Base-by-base conservation (phyloP, 2,113 vertebrate species). In the Ctenodactylus gundi region DNA sequence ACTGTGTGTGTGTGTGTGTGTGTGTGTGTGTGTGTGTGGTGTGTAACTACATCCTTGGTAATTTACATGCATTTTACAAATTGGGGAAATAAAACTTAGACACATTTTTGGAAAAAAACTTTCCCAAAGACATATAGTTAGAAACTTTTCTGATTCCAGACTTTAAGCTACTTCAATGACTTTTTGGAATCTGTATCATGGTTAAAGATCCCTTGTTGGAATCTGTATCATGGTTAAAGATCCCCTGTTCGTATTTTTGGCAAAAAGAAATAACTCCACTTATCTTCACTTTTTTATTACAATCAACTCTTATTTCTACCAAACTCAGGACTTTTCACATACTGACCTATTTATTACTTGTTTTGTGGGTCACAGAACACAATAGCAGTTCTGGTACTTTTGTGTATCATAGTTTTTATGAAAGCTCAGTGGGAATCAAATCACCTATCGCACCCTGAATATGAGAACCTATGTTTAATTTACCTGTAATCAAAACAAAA, bases 281-380 rank as follows among this genome's bases (percentile, higher is more conserved):
- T 93, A 51, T 25, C 27, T 82, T 82, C 70, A 82, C 64, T 87
- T 75, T 76, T 80, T 81, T 76, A 78, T 68, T 67, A 82, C 94
- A 93, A 21, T 18, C 58, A 68, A 36, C 64, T 80, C 80, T 70
- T 94, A 51, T 92, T 76, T 92, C 76, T 65, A 95, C 76, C 72
- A 84, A 85, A 95, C 65, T 65, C 68, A 83, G 70, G 81, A 55
- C 93, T 93, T 83, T 89, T 58, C 60, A 36, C 31, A 60, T 34
- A 87, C 13, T 65, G 46, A 67, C 65, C 91, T n/a, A n/a, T n/a
- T n/a, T n/a, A 94, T 90, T 88, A 80, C 76, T 91, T 70, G 49
- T 67, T 83, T n/a, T 89, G 36, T 41, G 57, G 93, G 39, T 91
- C 49, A 31, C 17, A 51, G 55, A 67, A 70, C 58, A 84, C 58